phyloP scores from a whole-genome alignment of 1,140 invertebrate species.

The Atta cephalotes region DNA sequence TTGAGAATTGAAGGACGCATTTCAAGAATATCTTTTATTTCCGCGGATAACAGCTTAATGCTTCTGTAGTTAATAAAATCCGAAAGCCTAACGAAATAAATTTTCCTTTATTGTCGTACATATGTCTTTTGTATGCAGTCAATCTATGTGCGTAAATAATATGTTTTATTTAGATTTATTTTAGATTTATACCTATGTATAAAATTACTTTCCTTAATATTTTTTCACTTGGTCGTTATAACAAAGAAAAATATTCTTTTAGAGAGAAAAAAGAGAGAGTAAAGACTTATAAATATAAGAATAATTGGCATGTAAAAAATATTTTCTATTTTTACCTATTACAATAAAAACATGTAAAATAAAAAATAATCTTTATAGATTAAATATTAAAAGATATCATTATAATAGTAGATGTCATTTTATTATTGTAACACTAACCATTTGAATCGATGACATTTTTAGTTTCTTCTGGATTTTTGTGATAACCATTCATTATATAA shows the following conservation, averaged over 20 bases:
- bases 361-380: not conserved
- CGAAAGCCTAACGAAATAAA: constrained; percentile 87
- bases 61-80: constrained; percentile 87
- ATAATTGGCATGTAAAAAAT: not conserved
- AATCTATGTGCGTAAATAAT: constrained; percentile 62
- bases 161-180: not conserved
- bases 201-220: not conserved
- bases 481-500: constrained; percentile 74
- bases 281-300: too few relatives aligned
- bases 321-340: not conserved
- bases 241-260: not conserved
- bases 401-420: not conserved
- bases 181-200: not conserved
- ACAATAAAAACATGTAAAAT: not conserved
- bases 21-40: constrained; percentile 88
- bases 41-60: constrained; percentile 67
- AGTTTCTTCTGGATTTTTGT: constrained; percentile 82
- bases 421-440: constrained; percentile 79
- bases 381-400: not conserved
- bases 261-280: too few relatives aligned
- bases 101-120: constrained; percentile 83
- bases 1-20: constrained; percentile 89
- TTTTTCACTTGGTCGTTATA: not conserved
- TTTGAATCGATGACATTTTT: constrained; percentile 84
- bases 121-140: constrained; percentile 80